Conservation (phyloP, 1,140 invertebrate species). For the Drosophila albomicans region DNA sequence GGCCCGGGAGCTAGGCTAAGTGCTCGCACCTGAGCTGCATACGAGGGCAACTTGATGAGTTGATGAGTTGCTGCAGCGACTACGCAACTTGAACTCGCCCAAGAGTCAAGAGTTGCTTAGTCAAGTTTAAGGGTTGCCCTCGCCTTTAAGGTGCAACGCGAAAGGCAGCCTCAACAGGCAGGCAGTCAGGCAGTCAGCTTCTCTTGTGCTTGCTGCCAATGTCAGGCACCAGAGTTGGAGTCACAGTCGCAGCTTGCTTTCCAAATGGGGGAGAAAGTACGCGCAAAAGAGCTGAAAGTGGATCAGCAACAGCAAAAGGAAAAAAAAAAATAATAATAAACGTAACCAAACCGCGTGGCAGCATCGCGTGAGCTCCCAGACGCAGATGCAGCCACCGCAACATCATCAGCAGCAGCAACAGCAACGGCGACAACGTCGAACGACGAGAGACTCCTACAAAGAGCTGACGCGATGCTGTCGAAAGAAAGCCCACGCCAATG, state of each 20-base stretch:
- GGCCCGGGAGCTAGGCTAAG: constrained; percentile 1
- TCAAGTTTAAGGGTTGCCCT: constrained; percentile 26
- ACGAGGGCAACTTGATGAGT: constrained; percentile 25
- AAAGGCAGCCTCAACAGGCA: no score
- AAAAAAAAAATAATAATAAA: constrained; percentile 70
- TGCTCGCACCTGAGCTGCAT: constrained; percentile 36
- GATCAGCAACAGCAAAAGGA: constrained; percentile 64
- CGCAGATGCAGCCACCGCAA: constrained; percentile 53
- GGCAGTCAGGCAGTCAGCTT: background rate
- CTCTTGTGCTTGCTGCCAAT: constrained; percentile 20
- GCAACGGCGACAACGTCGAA: background rate
- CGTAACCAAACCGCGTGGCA: constrained; percentile 76
- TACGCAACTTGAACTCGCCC: background rate
- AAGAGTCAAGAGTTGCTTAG: background rate
- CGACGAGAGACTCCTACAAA: constrained; percentile 44
- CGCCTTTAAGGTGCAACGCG: constrained; percentile 1
- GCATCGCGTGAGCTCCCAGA: constrained; percentile 71
- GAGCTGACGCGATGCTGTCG: constrained; percentile 28
- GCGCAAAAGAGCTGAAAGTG: constrained; percentile 79
- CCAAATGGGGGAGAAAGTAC: constrained; percentile 78
- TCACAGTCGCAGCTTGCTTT: constrained; percentile 58
- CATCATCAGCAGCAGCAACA: constrained; percentile 21
- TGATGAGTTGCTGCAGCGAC: background rate
- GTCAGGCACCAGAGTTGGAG: constrained; percentile 19
- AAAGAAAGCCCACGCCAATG: constrained; percentile 74